These are phyloP conservation scores for Scatophagus argus DNA, from an alignment of 2,113 vertebrate species.

Conservation along the genomic window DNA sequence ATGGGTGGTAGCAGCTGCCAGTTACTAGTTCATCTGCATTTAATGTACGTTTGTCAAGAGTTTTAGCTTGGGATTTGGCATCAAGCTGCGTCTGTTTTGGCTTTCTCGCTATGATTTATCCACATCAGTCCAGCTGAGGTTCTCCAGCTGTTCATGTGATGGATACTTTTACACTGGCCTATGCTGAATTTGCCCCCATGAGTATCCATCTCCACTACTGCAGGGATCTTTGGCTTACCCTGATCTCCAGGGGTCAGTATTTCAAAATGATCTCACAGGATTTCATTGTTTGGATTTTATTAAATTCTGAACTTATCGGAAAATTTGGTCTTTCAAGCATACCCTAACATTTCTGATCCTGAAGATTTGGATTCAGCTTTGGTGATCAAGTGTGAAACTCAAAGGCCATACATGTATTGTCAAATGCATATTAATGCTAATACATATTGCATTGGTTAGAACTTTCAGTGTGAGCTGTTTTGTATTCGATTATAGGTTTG, in stretches of 20 bases:
- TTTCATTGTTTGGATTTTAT: too few relatives aligned
- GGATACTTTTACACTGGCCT: constrained; percentile 73
- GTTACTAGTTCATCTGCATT: constrained; percentile 68
- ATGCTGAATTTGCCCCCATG: constrained; percentile 67
- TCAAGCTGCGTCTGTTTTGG: constrained; percentile 79
- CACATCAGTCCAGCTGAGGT: constrained; percentile 67
- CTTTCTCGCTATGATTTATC: constrained; percentile 76
- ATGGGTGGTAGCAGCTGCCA: constrained; percentile 52
- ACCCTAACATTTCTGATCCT: too few relatives aligned
- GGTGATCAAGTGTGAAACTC: background rate
- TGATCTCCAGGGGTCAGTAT: constrained; percentile 55
- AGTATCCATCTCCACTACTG: constrained; percentile 61
- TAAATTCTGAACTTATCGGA: too few relatives aligned
- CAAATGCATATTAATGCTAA: too few relatives aligned
- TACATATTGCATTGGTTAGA: background rate
- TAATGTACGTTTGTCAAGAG: constrained; percentile 73
- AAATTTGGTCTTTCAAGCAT: too few relatives aligned
- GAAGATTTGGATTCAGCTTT: too few relatives aligned
- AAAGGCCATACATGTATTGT: background rate
- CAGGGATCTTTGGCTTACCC: constrained; percentile 52
- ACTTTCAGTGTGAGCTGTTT: background rate
- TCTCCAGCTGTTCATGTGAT: constrained; percentile 79
- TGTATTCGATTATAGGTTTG: background rate
- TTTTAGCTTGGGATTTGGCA: constrained; percentile 68
- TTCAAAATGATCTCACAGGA: too few relatives aligned